Evolutionary conservation across 64 coral and sea anemone genomes (phyloP).

Genomic region (Trachythela sp.): DNA sequence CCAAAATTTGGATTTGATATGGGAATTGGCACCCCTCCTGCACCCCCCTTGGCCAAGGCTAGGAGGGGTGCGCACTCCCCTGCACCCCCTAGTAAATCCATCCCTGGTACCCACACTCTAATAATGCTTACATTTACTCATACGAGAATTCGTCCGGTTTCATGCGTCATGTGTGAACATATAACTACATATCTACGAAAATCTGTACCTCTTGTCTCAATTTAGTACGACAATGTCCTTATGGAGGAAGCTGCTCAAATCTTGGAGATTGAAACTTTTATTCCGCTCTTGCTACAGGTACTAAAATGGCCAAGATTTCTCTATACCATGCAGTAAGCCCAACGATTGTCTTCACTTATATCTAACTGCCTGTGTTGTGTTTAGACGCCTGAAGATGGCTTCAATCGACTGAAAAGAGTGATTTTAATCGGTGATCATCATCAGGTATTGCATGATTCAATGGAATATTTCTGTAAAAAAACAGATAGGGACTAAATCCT

Average conservation of each 20-base stretch:
- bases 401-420: conserved; percentile 86
- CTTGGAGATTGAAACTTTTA: conserved; percentile 95
- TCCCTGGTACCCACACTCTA: too few relatives aligned
- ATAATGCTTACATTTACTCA: too few relatives aligned
- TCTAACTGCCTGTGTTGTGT: background rate
- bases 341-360: background rate
- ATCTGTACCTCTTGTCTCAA: background rate
- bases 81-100: too few relatives aligned
- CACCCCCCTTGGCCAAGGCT: too few relatives aligned
- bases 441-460: conserved; percentile 42
- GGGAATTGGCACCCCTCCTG: too few relatives aligned
- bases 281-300: conserved; percentile 93
- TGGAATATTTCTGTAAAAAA: background rate
- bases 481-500: background rate
- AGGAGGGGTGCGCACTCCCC: too few relatives aligned
- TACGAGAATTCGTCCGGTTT: too few relatives aligned
- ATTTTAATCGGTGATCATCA: conserved; percentile 93
- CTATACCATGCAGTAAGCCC: too few relatives aligned
- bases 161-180: too few relatives aligned
- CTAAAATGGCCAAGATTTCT: background rate
- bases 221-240: conserved; percentile 92
- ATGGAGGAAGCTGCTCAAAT: conserved; percentile 98
- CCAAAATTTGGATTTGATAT: too few relatives aligned
- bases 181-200: too few relatives aligned
- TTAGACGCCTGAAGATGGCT: conserved; percentile 94